phyloP scores from a whole-genome alignment of 2,888 invertebrate genomes.

The Tetragonula carbonaria region DNA sequence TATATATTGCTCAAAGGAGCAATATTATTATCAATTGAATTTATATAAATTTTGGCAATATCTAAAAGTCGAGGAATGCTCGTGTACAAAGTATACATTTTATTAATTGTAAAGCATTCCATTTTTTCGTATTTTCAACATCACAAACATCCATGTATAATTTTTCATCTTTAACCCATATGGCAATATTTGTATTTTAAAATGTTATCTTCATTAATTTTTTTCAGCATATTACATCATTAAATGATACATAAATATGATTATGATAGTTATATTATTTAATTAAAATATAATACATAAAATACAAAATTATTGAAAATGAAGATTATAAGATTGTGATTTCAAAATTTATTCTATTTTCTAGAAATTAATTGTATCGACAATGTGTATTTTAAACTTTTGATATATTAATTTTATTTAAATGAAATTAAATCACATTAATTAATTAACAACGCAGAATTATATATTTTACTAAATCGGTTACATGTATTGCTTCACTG shows the following conservation, averaged over 20 bases:
- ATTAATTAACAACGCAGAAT: slow-evolving; percentile 54
- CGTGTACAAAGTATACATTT: slow-evolving; percentile 53
- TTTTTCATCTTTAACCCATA: slow-evolving; percentile 25
- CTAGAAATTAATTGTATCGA: slow-evolving; percentile 69
- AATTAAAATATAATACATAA: slow-evolving; percentile 34
- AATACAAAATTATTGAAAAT: slow-evolving; percentile 37
- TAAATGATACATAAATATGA: slow-evolving; percentile 12
- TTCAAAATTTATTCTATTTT: slow-evolving; percentile 75
- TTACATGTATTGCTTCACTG: slow-evolving; percentile 79
- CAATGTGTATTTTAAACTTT: slow-evolving; percentile 37
- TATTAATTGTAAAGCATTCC: slow-evolving; percentile 47
- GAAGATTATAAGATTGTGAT: slow-evolving; percentile 41
- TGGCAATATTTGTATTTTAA: slow-evolving; percentile 25
- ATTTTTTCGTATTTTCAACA: slow-evolving; percentile 38
- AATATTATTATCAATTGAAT: slow-evolving; percentile 46
- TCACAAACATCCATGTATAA: slow-evolving; percentile 37
- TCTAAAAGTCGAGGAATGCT: slow-evolving; percentile 48
- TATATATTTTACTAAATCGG: slow-evolving; percentile 76
- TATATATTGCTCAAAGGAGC: slow-evolving; percentile 38
- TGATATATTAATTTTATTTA: slow-evolving; percentile 42
- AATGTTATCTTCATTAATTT: slow-evolving; percentile 30
- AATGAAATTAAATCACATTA: slow-evolving; percentile 34
- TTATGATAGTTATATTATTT: slow-evolving; percentile 23
- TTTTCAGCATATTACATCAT: slow-evolving; percentile 39
- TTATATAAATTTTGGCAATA: slow-evolving; percentile 55